phyloP scores from a whole-genome alignment of 2,113 vertebrate species.

The Alouatta palliata region DNA sequence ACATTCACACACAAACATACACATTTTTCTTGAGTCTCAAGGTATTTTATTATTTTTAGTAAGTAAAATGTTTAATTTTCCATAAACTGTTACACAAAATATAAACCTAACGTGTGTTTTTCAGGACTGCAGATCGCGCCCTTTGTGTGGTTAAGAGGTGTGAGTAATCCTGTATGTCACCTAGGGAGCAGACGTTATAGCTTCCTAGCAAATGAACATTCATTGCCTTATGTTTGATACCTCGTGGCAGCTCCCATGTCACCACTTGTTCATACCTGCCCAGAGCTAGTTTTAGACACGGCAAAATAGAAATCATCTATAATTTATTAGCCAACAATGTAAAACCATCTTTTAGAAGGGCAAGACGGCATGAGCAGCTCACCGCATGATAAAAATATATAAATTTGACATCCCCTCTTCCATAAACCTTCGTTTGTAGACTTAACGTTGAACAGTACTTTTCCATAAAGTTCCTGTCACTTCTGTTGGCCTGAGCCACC shows the following conservation, averaged over 20 bases:
- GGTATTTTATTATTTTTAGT: conserved; percentile 19
- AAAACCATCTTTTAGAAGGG: not conserved
- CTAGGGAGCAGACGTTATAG: not conserved
- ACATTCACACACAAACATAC: not conserved
- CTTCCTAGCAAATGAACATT: not conserved
- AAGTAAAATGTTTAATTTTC: not conserved
- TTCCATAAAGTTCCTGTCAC: not conserved
- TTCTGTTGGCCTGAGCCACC: not conserved
- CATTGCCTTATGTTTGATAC: not conserved
- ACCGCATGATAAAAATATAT: not conserved
- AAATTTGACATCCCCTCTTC: not conserved
- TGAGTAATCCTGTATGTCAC: not conserved
- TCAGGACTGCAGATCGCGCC: not conserved
- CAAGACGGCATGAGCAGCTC: not conserved
- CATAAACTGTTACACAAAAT: not conserved
- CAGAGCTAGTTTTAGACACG: not conserved
- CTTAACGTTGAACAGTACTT: not conserved
- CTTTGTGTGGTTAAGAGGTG: not conserved
- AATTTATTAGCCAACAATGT: not conserved
- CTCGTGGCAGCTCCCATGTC: not conserved
- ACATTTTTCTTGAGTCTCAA: not conserved
- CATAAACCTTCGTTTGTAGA: not conserved
- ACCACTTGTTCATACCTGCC: not conserved
- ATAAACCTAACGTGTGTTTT: not conserved
- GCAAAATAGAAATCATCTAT: not conserved